Evolutionary conservation across 2,113 vertebrate species (phyloP).

Genomic region (Crotalus helleri): DNA sequence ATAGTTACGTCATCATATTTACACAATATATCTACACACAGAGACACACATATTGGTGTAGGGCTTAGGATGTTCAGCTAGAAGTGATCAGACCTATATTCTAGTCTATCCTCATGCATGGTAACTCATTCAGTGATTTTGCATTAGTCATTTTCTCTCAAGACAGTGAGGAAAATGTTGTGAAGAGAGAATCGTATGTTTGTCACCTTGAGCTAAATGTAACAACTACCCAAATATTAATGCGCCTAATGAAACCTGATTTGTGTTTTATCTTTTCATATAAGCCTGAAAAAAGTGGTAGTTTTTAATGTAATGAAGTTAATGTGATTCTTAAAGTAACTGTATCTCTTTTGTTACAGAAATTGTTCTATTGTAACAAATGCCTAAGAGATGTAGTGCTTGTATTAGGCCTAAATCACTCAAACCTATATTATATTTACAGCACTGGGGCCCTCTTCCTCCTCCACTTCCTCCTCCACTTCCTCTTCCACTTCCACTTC

Average conservation of each 20-base stretch:
- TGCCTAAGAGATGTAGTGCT: neutral
- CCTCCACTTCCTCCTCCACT: too few relatives aligned
- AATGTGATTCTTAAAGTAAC: neutral
- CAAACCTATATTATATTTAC: neutral
- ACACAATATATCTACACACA: neutral
- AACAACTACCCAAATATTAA: neutral
- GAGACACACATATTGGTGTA: neutral
- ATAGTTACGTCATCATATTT: neutral
- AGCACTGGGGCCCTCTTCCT: neutral
- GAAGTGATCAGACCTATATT: neutral
- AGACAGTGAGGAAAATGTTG: neutral
- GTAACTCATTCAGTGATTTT: neutral
- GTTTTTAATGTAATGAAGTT: neutral
- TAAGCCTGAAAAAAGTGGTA: neutral
- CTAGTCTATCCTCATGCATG: neutral
- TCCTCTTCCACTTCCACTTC: neutral
- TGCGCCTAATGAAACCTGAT: neutral
- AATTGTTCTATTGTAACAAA: neutral
- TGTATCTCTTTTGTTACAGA: neutral
- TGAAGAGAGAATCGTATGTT: neutral
- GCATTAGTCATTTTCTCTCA: neutral
- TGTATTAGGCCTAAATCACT: neutral
- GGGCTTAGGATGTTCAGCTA: neutral
- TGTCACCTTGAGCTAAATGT: neutral
- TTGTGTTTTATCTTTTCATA: neutral